phyloP scores from a whole-genome alignment of 2,797 vertebrate species.

The Chaetophractus vellerosus region DNA sequence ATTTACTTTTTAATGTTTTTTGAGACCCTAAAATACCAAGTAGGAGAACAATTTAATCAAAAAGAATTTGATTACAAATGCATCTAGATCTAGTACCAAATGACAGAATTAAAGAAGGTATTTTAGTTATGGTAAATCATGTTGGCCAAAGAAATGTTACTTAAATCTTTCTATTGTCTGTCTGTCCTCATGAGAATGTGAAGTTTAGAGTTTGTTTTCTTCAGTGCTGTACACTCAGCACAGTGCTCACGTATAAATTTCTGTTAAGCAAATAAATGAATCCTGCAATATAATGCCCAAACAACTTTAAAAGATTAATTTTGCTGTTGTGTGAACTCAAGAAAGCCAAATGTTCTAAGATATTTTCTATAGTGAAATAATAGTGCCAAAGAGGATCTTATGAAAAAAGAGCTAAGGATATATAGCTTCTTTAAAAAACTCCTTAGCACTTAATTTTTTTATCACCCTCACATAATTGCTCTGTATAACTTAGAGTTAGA shows the following conservation, averaged over 20 bases:
- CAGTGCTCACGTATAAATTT: background rate
- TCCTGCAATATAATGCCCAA: background rate
- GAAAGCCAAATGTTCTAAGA: conserved; percentile 21
- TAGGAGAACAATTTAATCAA: background rate
- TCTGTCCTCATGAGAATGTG: background rate
- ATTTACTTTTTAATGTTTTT: conserved; percentile 4
- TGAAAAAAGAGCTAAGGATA: too few relatives aligned
- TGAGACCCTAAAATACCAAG: background rate
- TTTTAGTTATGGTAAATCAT: background rate
- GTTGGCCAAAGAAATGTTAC: background rate
- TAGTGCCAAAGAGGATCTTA: too few relatives aligned
- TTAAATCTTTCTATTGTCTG: too few relatives aligned
- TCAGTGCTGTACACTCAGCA: background rate
- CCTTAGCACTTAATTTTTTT: too few relatives aligned
- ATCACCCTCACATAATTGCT: too few relatives aligned
- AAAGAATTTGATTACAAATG: conserved; percentile 1
- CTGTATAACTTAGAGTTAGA: too few relatives aligned
- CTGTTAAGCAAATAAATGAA: background rate
- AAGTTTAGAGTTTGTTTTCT: background rate
- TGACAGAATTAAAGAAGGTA: background rate
- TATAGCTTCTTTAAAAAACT: too few relatives aligned
- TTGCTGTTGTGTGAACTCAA: background rate
- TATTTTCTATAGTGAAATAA: too few relatives aligned
- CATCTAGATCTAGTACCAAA: background rate
- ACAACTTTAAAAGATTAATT: background rate